Base-by-base conservation (phyloP, 2,888 invertebrate species). In the Osmoderma eremita region DNA sequence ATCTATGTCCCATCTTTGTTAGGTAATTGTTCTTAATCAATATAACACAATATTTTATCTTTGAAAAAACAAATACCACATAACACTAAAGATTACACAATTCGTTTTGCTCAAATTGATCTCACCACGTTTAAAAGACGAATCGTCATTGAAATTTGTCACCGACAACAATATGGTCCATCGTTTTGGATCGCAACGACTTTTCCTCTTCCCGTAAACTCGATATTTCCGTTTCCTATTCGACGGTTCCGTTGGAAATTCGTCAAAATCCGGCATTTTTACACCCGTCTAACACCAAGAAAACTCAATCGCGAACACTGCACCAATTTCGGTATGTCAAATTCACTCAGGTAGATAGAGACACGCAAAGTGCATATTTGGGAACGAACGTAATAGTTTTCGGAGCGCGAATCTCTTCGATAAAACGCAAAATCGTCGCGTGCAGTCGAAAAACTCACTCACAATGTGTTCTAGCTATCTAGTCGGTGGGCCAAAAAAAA, bases 121-220 rank as follows among this genome's bases (percentile, higher is more conserved):
- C 49, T 63, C 50, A 41, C 39, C 49, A 50, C 50, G 50, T 17
- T 38, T 63, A 17, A 50, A 30, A 17, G 22, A 30, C 18, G 13
- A 13, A 3, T 13, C 56, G 13, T 56, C 41, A 15, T 24, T 41
- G 2, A 63, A 50, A 50, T 15, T 49, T 10, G 76, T 72, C 20
- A 80, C 74, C 1, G 79, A 76, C 48, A 79, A 65, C 51, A 80
- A 68, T 24, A 76, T 68, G 22, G 75, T 76, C 78, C 77, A 78
- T 45, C 72, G 73, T 68, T 72, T 75, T 17, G 68, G 39, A 22
- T 68, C 58, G 54, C 72, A 69, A 18, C 71, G 64, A 51, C 68
- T 68, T 65, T 70, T 74, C 65, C 72, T 70, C 24, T 58, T 62
- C n/a, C 65, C 54, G 58, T 72, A 68, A 3, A 80, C 67, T 51